phyloP scores from a whole-genome alignment of 2,797 vertebrate species.

The Pangasius djambal region DNA sequence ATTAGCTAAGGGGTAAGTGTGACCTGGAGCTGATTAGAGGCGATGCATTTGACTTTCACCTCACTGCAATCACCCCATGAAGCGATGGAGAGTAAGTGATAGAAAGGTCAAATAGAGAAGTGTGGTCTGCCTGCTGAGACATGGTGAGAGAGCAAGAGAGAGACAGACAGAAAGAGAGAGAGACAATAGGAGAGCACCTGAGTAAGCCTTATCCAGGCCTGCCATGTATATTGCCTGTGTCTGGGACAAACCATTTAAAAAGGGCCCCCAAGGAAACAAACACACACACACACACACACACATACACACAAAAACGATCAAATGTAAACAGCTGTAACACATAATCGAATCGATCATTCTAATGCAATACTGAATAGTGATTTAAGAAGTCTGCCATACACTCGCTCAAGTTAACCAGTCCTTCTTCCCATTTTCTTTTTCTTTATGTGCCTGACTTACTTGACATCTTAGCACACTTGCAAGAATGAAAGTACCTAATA shows the following conservation, averaged over 20 bases:
- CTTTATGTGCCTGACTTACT: not conserved
- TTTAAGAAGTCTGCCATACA: not conserved
- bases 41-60: conserved; percentile 2
- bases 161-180: not conserved
- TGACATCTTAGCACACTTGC: not conserved
- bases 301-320: not conserved
- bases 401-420: not conserved
- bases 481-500: not conserved
- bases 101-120: conserved; percentile 12
- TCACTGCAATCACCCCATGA: not conserved
- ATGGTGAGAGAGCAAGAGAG: not conserved
- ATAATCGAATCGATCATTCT: not conserved
- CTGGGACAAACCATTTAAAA: not conserved
- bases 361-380: not conserved
- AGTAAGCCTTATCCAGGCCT: not conserved
- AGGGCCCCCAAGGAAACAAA: not conserved
- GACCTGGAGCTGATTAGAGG: not conserved
- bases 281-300: not conserved
- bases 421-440: not conserved
- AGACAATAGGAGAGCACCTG: not conserved
- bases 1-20: not conserved
- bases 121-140: not conserved
- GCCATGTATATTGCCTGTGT: not conserved
- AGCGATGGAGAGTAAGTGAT: not conserved
- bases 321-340: not conserved